Evolutionary conservation across 2,113 vertebrate genomes (phyloP).

Genomic region (Clupea harengus): DNA sequence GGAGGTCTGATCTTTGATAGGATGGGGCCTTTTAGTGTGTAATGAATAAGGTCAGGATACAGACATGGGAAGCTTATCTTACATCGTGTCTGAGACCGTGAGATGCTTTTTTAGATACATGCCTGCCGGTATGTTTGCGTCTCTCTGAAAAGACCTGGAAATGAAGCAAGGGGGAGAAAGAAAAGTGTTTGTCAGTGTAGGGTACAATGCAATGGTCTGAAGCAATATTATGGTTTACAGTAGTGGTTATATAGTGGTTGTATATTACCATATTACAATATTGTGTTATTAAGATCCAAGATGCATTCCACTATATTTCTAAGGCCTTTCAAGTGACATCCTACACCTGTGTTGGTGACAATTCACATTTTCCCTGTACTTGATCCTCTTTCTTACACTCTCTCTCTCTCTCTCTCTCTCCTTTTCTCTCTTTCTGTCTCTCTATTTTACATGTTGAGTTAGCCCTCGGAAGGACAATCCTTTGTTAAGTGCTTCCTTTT

Average conservation of each 20-base stretch:
- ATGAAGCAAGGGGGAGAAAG: neutral
- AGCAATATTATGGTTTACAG: neutral
- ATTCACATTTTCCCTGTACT: neutral
- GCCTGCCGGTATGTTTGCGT: neutral
- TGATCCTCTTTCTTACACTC: neutral
- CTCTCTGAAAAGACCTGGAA: neutral
- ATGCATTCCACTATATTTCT: no score
- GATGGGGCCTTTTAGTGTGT: neutral
- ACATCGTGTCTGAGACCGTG: neutral
- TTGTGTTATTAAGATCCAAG: neutral
- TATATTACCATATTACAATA: neutral
- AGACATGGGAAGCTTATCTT: neutral
- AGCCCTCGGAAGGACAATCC: slow-evolving; percentile 14
- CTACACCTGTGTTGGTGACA: neutral
- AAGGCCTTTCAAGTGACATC: neutral
- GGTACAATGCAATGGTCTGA: neutral
- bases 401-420: no score
- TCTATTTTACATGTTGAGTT: neutral
- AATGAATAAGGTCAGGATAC: neutral
- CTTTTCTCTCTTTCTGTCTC: neutral
- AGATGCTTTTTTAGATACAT: neutral
- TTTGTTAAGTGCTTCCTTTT: slow-evolving; percentile 47
- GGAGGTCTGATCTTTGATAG: neutral
- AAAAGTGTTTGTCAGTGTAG: neutral
- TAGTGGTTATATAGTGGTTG: neutral